Evolutionary conservation across 2,113 vertebrate species (phyloP), one percentile per base, ranked within the genome.

Genomic region (Ochotona curzoniae): DNA sequence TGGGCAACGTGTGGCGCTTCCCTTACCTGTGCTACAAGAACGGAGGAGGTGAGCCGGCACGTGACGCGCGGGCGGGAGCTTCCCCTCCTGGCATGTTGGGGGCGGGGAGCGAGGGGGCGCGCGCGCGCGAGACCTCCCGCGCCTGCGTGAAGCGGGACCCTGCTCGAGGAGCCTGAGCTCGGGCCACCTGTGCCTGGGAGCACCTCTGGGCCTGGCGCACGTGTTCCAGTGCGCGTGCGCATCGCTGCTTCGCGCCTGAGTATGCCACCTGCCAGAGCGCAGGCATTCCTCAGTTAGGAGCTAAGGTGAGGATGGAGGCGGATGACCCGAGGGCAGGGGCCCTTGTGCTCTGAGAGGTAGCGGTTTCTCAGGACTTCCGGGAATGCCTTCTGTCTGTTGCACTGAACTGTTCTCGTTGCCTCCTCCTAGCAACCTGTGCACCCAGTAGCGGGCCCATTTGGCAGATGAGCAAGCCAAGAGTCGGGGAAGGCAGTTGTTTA

Each of bases 1-100:
- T 99, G 96, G 99, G 99, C 71, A 99, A 99, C 11, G 99, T 99
- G 35, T 99, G 99, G 99, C 98, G 99, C 95, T 99, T 99, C 96
- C 99, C 99, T 2, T 99, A 99, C 96, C 99, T 99, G 95, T 99
- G 99, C 98, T 99, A 99, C 98, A 99, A 99, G 98, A 99, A 99
- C 87, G 99, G 99, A 97, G 99, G 99, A 98, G 99, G 99, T 99
- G 98, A 99, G 98, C 87, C 51, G 71, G 64, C 54, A 49, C 23
- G 47, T 28, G 64, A 0, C 47, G 7, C 12, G 80, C 49, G 15
- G 75, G 1, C 0, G 3, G 23, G 32, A 5, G 54, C 38, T 44
- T 6, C 38, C 38, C 38, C 38, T 44, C 38, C 38, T 44, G 25
- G 26, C 21, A 44, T 6, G 2, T n/a, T 26, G 83, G 87, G 87